Evolutionary conservation across 1,140 invertebrate species (phyloP).

Genomic region (Philaenus spumarius): DNA sequence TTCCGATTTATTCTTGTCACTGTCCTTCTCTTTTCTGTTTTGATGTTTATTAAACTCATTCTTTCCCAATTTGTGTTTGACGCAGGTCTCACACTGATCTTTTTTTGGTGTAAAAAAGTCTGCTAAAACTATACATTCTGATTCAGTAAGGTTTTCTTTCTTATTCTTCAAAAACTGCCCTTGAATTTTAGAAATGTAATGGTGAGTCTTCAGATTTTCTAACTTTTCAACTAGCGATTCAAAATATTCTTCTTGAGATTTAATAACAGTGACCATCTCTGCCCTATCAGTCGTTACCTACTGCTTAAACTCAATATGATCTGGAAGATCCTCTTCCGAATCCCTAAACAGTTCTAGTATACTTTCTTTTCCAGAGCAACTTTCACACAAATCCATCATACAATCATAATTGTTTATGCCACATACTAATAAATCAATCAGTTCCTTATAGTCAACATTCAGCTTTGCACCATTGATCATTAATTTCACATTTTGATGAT

Average conservation of each 20-base stretch:
- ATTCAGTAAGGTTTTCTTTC: no score
- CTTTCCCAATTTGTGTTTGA: no score
- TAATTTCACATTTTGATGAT: conserved; percentile 20
- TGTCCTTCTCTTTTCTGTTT: no score
- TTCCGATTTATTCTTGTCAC: no score
- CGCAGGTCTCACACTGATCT: no score
- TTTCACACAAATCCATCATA: conserved; percentile 10
- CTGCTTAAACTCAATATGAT: conserved; percentile 17
- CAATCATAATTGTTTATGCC: conserved; percentile 10
- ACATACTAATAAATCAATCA: conserved; percentile 10
- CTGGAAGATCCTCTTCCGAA: conserved; percentile 4
- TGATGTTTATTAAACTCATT: no score
- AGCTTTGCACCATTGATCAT: no score
- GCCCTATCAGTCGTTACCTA: conserved; percentile 13
- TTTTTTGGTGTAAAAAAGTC: no score
- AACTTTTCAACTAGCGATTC: conserved; percentile 14
- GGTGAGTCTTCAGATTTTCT: not conserved
- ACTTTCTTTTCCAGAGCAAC: conserved; percentile 1
- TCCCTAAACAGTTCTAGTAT: conserved; percentile 10
- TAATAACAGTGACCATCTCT: conserved; percentile 15
- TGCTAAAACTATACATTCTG: no score
- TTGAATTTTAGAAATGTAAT: no score
- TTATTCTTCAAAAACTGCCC: no score
- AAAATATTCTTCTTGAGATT: conserved; percentile 21
- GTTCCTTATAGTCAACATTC: no score